These are phyloP conservation scores for Sphyrna mokarran DNA, from an alignment of 2,113 vertebrate species.

Conservation along the genomic window DNA sequence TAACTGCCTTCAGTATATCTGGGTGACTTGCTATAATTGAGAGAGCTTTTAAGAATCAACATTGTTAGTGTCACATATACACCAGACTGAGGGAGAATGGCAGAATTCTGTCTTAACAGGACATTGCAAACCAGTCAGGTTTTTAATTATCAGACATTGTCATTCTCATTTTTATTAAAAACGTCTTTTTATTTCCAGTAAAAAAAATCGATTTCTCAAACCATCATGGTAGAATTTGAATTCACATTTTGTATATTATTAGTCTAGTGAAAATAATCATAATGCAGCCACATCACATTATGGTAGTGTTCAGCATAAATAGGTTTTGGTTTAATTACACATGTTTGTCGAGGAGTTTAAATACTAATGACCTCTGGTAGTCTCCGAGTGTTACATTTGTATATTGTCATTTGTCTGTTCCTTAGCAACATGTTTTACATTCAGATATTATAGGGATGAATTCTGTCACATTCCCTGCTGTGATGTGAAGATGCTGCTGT, in stretches of 20 bases:
- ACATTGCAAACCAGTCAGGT: not conserved
- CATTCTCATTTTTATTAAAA: not conserved
- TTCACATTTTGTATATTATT: no score
- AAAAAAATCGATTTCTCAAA: not conserved
- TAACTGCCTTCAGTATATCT: not conserved
- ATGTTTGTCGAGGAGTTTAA: not conserved
- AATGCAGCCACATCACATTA: not conserved
- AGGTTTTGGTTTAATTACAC: not conserved
- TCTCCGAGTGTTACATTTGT: not conserved
- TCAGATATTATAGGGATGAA: not conserved
- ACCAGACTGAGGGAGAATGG: not conserved
- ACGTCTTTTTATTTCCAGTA: not conserved
- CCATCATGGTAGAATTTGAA: not conserved
- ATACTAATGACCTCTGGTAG: not conserved
- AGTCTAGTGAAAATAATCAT: not conserved
- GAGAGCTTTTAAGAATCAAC: not conserved
- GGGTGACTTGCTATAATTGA: not conserved
- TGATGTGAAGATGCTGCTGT: no score
- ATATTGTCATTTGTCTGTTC: not conserved
- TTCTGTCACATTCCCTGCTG: not conserved
- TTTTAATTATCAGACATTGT: not conserved
- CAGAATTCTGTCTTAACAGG: not conserved
- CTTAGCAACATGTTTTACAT: not conserved
- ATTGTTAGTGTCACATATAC: no score
- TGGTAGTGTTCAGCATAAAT: not conserved